Base-by-base conservation (phyloP, 2,797 vertebrate species). In the Dendrocincla tyrannina region DNA sequence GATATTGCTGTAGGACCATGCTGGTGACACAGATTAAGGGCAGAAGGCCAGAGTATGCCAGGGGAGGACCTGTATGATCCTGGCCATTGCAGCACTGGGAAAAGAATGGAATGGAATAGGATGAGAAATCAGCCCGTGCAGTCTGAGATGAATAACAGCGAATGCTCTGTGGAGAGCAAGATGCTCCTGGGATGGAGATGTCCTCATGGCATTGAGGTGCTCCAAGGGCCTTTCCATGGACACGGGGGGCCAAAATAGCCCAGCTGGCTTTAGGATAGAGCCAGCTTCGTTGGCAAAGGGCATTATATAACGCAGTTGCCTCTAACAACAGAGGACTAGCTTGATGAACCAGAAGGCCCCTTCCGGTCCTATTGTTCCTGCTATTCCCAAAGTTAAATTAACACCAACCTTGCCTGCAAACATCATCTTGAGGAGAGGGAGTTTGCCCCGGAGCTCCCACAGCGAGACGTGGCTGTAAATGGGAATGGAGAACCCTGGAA, bases 341-440 rank as follows among this genome's bases (percentile, higher is more conserved):
- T 28, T 94, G 94, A 90, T 97, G 96, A 97, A 95, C 94, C 94
- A 94, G 91, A 96, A 95, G 74, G 74, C 44, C 94, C 90, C 95
- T 95, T 95, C 83, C 67, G 91, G 91, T 88, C 85, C 80, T 95
- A 82, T 56, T 86, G 88, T 92, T 95, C 77, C 69, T 82, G 59
- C 50, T 86, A 78, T 89, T 94, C 92, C 94, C 86, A 60, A 93
- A 94, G 92, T 91, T 87, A 93, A 89, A 95, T 89, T 95, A 97
- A 89, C 94, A 89, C 94, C 92, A 97, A 93, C 93, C 95, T 94
- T 94, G 80, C 94, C 91, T 89, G 89, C 84, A 74, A 88, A 92
- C 63, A 23, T 77, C 27, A 33, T 80, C 83, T 5, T n/a, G 39
- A 59, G 62, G 69, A 85, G 82, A 92, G 27, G 47, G 73, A 86